Percentiles rank a stretch among this genome's conserved stretches.
Evolutionary conservation across 2,888 invertebrate genomes (phyloP).

Genomic region (Xestia rhomboidea): DNA sequence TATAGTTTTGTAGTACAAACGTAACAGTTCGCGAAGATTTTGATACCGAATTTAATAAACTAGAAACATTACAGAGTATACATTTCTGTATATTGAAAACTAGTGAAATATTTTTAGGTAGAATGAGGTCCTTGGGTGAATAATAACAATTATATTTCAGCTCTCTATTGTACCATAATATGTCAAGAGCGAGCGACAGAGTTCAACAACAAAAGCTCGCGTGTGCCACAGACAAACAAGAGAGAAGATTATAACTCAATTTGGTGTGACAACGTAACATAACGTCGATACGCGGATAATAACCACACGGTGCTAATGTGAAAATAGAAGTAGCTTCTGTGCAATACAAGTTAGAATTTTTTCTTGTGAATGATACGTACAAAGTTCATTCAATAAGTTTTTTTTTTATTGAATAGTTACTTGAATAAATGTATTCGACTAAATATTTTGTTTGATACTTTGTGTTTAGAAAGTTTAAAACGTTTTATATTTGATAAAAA

Average conservation of each 20-base stretch:
- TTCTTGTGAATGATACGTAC: constrained; percentile 22
- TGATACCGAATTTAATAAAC: constrained; percentile 5
- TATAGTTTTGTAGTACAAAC: constrained; percentile 1
- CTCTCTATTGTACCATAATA: background rate
- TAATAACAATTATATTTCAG: constrained; percentile 4
- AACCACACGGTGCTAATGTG: background rate
- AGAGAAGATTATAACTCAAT: background rate
- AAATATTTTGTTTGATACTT: constrained; percentile 18
- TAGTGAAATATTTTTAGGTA: background rate
- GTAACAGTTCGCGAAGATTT: background rate
- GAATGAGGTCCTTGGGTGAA: background rate
- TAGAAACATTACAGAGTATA: background rate
- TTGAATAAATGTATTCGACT: constrained; percentile 19
- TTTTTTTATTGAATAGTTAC: constrained; percentile 1
- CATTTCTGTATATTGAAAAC: background rate
- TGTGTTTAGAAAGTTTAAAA: constrained; percentile 28
- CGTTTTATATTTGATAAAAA: constrained; percentile 41
- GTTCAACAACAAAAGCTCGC: background rate
- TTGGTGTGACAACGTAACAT: background rate
- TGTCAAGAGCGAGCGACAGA: background rate
- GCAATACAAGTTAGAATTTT: constrained; percentile 17
- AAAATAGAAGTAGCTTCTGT: constrained; percentile 3
- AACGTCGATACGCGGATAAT: background rate
- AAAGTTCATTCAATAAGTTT: constrained; percentile 3
- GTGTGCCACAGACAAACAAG: background rate